phyloP scores from a whole-genome alignment of 2,888 invertebrate genomes.

The Scaptomyza caliginosa region DNA sequence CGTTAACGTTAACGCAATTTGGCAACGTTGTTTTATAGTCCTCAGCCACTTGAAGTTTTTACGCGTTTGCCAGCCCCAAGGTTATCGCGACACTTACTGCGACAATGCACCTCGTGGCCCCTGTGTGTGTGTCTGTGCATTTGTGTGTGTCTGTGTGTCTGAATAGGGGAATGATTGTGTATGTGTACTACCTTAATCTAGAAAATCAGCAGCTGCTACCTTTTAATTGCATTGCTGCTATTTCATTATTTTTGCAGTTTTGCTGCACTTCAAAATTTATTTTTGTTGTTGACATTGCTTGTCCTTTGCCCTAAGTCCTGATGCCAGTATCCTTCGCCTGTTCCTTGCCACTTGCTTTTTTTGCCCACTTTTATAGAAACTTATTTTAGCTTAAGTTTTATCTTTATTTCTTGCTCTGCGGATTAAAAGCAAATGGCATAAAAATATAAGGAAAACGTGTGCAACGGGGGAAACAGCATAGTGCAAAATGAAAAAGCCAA shows the following conservation, averaged over 20 bases:
- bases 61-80: conserved; percentile 42
- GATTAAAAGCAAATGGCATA: conserved; percentile 60
- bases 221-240: conserved; percentile 77
- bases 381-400: conserved; percentile 74
- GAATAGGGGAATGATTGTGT: neutral
- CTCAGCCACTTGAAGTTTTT: conserved; percentile 43
- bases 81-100: conserved; percentile 48
- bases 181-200: conserved; percentile 44
- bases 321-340: neutral
- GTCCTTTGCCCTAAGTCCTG: neutral
- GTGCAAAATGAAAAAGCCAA: conserved; percentile 56
- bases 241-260: conserved; percentile 67
- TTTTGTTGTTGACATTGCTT: conserved; percentile 10
- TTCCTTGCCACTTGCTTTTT: conserved; percentile 15
- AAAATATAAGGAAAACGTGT: conserved; percentile 12
- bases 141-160: neutral
- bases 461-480: conserved; percentile 24
- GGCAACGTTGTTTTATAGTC: conserved; percentile 43
- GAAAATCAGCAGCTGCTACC: conserved; percentile 69
- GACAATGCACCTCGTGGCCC: conserved; percentile 40
- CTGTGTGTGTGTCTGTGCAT: neutral
- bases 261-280: conserved; percentile 62
- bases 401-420: conserved; percentile 67
- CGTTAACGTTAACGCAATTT: conserved; percentile 49
- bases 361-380: conserved; percentile 58